phyloP scores from a whole-genome alignment of 2,797 vertebrate genomes.

The Amphiprion clarkii region DNA sequence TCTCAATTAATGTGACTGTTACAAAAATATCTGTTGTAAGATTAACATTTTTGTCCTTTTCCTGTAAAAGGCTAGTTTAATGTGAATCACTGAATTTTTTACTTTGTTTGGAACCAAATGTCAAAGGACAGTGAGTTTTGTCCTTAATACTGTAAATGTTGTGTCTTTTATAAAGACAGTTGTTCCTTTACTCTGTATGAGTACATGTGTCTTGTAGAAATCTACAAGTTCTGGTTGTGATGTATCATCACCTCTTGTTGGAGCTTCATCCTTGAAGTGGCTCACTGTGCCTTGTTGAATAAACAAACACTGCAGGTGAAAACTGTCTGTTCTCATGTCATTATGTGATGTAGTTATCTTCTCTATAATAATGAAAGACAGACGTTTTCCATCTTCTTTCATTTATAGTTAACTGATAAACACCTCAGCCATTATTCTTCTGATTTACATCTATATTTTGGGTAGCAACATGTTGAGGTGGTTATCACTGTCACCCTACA shows the following conservation, averaged over 20 bases:
- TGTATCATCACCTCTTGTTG: no score
- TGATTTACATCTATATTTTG: no score
- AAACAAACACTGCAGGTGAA: constrained; percentile 31
- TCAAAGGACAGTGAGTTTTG: constrained; percentile 4
- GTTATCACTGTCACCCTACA: no score
- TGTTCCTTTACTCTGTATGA: no score
- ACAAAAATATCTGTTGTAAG: constrained; percentile 29
- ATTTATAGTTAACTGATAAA: no score
- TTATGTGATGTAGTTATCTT: neutral
- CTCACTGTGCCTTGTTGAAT: constrained; percentile 35
- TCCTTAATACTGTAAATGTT: no score
- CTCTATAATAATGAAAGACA: neutral
- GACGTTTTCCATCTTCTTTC: no score
- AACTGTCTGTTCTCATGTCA: neutral
- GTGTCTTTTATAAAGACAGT: no score
- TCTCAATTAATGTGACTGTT: constrained; percentile 4
- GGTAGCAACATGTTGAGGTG: no score
- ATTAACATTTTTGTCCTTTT: constrained; percentile 20
- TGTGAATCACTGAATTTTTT: neutral
- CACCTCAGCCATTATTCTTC: no score
- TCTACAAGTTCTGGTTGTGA: no score
- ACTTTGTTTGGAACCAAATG: neutral
- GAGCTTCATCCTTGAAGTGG: neutral
- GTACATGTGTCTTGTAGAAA: no score
- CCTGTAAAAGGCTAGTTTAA: constrained; percentile 8